phyloP scores from a whole-genome alignment of 2,888 invertebrate species.

The Andrena hattorfiana region DNA sequence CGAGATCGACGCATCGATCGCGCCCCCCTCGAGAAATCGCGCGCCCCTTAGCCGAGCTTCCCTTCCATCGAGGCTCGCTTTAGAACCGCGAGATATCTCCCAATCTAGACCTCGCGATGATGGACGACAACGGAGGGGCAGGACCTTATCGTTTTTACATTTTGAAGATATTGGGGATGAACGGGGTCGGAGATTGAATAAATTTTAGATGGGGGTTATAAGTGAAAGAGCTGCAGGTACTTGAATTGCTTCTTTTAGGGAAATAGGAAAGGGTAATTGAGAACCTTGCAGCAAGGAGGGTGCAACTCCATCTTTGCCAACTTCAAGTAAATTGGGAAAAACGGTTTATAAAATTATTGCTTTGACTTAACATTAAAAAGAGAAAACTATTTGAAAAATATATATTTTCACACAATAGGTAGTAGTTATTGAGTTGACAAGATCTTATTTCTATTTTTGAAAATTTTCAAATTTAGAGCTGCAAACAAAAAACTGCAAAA shows the following conservation, averaged over 20 bases:
- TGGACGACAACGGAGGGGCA: background rate
- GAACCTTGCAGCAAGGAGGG: too few relatives aligned
- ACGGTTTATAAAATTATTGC: too few relatives aligned
- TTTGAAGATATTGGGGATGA: background rate
- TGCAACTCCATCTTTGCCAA: too few relatives aligned
- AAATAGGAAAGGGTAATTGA: background rate
- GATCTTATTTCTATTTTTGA: too few relatives aligned
- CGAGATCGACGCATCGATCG: conserved; percentile 49
- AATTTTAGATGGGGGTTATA: background rate
- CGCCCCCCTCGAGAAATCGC: background rate
- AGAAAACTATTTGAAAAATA: too few relatives aligned
- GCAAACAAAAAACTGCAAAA: too few relatives aligned
- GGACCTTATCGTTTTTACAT: background rate
- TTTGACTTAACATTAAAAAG: too few relatives aligned
- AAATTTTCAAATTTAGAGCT: too few relatives aligned
- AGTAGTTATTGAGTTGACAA: too few relatives aligned
- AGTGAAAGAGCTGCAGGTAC: background rate
- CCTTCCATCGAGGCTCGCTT: background rate
- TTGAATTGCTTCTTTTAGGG: background rate
- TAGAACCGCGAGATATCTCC: conserved; percentile 9
- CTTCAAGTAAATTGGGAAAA: too few relatives aligned
- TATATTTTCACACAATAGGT: too few relatives aligned
- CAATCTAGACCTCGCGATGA: background rate
- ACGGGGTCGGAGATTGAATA: background rate
- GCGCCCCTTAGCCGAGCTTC: conserved; percentile 8